These are phyloP conservation scores for Mareca penelope DNA, from an alignment of 2,797 vertebrate genomes.

Conservation along the genomic window DNA sequence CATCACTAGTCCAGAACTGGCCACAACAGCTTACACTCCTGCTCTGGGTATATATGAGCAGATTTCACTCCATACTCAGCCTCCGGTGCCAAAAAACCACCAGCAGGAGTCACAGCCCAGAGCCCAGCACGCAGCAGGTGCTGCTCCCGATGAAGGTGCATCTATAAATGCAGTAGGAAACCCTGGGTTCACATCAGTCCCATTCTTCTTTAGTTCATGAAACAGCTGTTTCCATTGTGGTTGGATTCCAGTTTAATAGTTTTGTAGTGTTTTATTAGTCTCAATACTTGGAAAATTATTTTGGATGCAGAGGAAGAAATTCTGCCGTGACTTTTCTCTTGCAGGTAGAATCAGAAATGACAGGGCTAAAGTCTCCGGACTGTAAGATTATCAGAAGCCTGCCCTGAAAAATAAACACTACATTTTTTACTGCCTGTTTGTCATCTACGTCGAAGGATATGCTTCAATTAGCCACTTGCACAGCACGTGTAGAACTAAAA, in stretches of 20 bases:
- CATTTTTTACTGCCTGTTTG: neutral
- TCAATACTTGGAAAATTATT: fast-evolving
- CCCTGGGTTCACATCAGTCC: neutral
- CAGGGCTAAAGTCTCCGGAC: neutral
- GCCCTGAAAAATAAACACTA: neutral
- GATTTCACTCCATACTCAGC: neutral
- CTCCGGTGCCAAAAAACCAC: neutral
- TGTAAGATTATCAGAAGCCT: neutral
- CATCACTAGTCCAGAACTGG: neutral
- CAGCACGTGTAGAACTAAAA: neutral
- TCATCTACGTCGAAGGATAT: neutral
- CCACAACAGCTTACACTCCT: neutral
- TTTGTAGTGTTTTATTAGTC: neutral
- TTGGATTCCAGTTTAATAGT: neutral
- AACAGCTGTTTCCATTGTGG: neutral
- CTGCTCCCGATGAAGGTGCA: fast-evolving
- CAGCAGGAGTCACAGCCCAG: neutral
- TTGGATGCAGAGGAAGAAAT: neutral
- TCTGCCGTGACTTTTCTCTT: neutral
- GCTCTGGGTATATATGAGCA: neutral
- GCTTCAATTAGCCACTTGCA: neutral
- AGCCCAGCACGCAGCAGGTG: neutral
- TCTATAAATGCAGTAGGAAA: neutral
- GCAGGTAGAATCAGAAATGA: neutral
- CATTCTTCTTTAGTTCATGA: neutral